These are phyloP conservation scores for Norana najaformis DNA, from an alignment of 2,888 invertebrate species.

Conservation along the genomic window DNA sequence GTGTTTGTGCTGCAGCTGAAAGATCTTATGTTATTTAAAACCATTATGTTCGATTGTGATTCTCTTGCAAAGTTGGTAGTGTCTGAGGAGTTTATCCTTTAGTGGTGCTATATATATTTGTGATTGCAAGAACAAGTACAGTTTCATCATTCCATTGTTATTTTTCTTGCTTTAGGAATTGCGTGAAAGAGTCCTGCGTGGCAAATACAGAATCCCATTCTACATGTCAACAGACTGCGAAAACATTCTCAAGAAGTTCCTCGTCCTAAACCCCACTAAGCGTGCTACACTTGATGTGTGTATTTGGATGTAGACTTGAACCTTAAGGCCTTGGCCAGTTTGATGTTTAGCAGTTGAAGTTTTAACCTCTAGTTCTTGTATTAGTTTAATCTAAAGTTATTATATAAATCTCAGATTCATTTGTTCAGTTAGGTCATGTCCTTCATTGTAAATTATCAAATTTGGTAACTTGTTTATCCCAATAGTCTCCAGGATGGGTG, in stretches of 20 bases:
- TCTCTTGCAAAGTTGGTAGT: not conserved
- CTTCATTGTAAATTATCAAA: too few species aligned
- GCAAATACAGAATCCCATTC: conserved; percentile 99
- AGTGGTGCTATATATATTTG: not conserved
- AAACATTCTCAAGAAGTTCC: conserved; percentile 97
- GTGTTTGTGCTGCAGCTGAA: not conserved
- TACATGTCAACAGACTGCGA: conserved; percentile 99
- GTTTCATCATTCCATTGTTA: not conserved
- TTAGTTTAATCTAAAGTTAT: not conserved
- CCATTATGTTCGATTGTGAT: not conserved
- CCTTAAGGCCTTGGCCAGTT: not conserved
- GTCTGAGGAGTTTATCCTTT: not conserved
- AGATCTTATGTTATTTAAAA: too few species aligned
- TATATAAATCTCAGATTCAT: too few species aligned
- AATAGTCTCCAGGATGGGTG: too few species aligned
- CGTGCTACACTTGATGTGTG: conserved; percentile 34
- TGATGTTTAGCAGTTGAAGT: not conserved
- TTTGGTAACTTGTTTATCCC: too few species aligned
- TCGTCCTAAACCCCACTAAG: conserved; percentile 92
- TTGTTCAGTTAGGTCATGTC: too few species aligned
- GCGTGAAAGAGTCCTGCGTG: conserved; percentile 92
- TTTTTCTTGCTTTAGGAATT: conserved; percentile 70
- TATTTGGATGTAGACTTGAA: not conserved
- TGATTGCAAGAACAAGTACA: not conserved
- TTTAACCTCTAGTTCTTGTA: not conserved